phyloP scores from a whole-genome alignment of 2,888 invertebrate genomes.

The Palloptera scutellata region DNA sequence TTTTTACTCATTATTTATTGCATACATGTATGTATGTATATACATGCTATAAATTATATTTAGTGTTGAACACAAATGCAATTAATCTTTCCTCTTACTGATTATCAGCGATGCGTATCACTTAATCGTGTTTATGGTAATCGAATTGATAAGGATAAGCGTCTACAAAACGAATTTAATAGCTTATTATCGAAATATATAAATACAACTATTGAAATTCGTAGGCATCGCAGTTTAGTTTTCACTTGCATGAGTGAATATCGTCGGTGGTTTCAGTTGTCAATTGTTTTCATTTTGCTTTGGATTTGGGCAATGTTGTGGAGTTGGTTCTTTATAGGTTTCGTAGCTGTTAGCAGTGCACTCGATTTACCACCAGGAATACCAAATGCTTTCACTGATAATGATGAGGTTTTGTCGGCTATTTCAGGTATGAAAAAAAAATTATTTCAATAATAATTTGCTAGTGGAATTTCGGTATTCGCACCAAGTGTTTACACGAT shows the following conservation, averaged over 20 bases:
- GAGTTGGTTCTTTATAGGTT: conserved; percentile 29
- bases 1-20: background rate
- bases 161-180: no score
- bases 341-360: conserved; percentile 33
- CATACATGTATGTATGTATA: background rate
- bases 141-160: no score
- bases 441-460: no score
- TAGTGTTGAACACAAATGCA: no score
- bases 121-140: no score
- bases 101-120: background rate
- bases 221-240: conserved; percentile 7
- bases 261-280: background rate
- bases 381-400: conserved; percentile 39
- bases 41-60: no score
- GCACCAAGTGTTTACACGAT: no score
- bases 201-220: no score
- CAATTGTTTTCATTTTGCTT: background rate
- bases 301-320: conserved; percentile 28
- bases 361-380: conserved; percentile 41
- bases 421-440: conserved; percentile 45
- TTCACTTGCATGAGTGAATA: background rate
- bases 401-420: conserved; percentile 43
- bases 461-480: no score
- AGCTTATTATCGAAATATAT: no score
- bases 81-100: no score